Evolutionary conservation across 2,113 vertebrate species (phyloP).

Genomic region (Vidua chalybeata): DNA sequence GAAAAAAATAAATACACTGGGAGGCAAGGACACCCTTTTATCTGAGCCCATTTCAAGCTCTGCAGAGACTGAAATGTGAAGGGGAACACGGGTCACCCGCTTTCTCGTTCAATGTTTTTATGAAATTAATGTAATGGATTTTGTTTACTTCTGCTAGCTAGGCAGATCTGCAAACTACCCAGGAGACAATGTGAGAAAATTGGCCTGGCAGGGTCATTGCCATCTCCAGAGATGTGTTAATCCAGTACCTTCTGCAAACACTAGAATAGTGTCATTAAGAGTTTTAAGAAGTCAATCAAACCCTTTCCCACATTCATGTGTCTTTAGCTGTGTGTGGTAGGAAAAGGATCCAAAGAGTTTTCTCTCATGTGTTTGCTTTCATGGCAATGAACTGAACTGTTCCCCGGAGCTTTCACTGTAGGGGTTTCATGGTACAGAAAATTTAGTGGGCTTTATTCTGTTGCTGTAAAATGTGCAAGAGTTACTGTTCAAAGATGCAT

Average conservation of each 20-base stretch:
- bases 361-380: constrained; percentile 21
- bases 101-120: not conserved
- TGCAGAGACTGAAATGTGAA: not conserved
- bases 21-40: not conserved
- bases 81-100: not conserved
- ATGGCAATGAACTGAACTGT: not conserved
- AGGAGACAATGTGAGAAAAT: not conserved
- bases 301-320: not conserved
- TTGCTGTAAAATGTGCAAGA: not conserved
- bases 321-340: constrained; percentile 40
- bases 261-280: not conserved
- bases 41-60: not conserved
- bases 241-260: not conserved
- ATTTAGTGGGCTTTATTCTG: constrained; percentile 24
- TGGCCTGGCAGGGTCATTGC: not conserved
- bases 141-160: not conserved
- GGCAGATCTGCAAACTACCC: not conserved
- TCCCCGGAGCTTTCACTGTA: not conserved
- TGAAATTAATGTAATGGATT: not conserved
- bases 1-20: not conserved
- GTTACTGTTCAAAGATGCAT: not conserved
- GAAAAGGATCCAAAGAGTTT: constrained; percentile 38
- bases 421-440: constrained; percentile 5
- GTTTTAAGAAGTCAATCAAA: not conserved
- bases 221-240: not conserved